Base-by-base conservation (phyloP, 2,888 invertebrate species). In the Hydriomena furcata region DNA sequence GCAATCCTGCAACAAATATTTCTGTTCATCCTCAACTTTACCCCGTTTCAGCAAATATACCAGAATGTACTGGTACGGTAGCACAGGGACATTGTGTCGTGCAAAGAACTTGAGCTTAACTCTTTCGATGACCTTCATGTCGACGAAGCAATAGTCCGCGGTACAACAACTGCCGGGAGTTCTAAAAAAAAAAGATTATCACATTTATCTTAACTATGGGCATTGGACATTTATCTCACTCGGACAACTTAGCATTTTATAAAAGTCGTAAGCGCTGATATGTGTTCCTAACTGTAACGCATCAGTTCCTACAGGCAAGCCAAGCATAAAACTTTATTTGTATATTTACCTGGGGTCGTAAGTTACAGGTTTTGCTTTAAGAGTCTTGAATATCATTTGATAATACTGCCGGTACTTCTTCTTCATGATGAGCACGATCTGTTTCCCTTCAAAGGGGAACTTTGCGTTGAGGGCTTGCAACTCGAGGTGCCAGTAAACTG, bases 381-480 rank as follows among this genome's bases (percentile, higher is more conserved):
- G 63, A 0, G 84, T 71, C 61, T 88, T 89, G 63, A 90, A 89
- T 63, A 90, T 81, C 88, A 90, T 89, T 52, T 89, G 86, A 65
- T 89, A 90, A 63, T 90, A 90, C 61, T 86, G 89, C 17, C 89
- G 66, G 58, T 90, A 90, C 52, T 89, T 90, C 58, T 83, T 88
- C 71, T 86, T 86, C 90, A 90, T 90, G 23, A 90, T 86, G 4
- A 90, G 77, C 10, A 89, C 87, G 5, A 90, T 77, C 60, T 89
- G 89, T 56, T 87, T 89, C 0, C 90, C 89, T 64, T 90, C 88
- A 37, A 90, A 90, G 0, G 90, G 89, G 42, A 69, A 82, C 54
- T 78, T 82, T 0, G 83, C 74, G 32, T 71, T 73, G 1, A 74
- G 68, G 0, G 73, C 72, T 43, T 79, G 73, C 3, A 89, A 68